Conservation (phyloP, 2,797 vertebrate genomes). For the Acestrorhynchus altus region DNA sequence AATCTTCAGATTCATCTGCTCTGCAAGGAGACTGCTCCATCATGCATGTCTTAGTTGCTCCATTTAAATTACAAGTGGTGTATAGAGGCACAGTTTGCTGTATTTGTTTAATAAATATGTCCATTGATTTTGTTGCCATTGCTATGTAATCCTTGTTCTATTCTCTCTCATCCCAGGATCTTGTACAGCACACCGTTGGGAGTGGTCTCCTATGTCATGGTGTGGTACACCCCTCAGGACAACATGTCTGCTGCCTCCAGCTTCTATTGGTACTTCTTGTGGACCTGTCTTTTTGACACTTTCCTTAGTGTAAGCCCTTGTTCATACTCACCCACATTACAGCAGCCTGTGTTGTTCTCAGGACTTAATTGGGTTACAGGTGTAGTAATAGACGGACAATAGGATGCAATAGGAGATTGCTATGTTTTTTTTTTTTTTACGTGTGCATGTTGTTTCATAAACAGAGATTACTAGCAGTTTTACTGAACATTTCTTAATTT, state of each 20-base stretch:
- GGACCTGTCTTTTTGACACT: conserved; percentile 73
- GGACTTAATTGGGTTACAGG: neutral
- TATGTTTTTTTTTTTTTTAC: neutral
- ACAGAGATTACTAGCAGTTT: too few relatives aligned
- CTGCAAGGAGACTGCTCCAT: too few relatives aligned
- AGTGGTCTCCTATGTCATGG: conserved; percentile 66
- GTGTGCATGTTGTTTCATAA: too few relatives aligned
- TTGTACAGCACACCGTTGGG: conserved; percentile 64
- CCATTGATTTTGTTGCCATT: too few relatives aligned
- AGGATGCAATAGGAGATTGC: neutral
- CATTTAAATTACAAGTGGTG: too few relatives aligned
- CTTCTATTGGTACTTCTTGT: conserved; percentile 74
- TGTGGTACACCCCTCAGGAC: conserved; percentile 67
- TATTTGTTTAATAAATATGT: too few relatives aligned
- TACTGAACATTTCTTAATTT: too few relatives aligned
- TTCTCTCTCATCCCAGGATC: conserved; percentile 57
- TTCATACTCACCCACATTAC: neutral
- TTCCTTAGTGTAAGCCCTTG: conserved; percentile 71
- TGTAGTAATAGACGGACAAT: neutral
- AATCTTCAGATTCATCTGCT: too few relatives aligned
- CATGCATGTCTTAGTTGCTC: too few relatives aligned
- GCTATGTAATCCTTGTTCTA: neutral
- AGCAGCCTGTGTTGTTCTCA: neutral
- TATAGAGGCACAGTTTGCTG: too few relatives aligned
- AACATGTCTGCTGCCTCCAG: conserved; percentile 59